phyloP scores from a whole-genome alignment of 2,888 invertebrate genomes.

The Eristalinus sepulchralis region DNA sequence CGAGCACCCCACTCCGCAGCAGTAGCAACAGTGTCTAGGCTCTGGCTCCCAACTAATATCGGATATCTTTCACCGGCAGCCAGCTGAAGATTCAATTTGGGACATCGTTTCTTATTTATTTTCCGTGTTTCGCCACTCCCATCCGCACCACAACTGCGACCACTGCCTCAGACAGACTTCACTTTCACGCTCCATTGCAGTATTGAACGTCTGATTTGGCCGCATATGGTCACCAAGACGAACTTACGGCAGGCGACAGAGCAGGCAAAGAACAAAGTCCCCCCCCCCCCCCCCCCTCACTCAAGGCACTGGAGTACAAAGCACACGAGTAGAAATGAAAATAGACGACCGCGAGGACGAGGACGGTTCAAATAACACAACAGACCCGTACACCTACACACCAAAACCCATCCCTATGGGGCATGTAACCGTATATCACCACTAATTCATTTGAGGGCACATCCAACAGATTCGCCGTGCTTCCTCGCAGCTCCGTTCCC shows the following conservation, averaged over 20 bases:
- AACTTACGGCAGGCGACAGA: neutral
- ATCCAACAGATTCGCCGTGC: constrained; percentile 47
- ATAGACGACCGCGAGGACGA: constrained; percentile 21
- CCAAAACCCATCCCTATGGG: constrained; percentile 22
- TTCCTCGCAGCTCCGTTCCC: constrained; percentile 7
- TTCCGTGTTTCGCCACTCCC: constrained; percentile 19
- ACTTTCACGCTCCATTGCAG: constrained; percentile 59
- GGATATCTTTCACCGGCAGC: constrained; percentile 33
- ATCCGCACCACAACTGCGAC: neutral
- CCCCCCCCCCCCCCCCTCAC: too few relatives aligned
- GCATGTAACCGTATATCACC: constrained; percentile 61
- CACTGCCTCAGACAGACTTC: neutral
- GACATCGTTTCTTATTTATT: constrained; percentile 57
- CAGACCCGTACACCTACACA: neutral
- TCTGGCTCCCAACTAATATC: constrained; percentile 5
- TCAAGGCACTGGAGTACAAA: neutral
- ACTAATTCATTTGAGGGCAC: constrained; percentile 63
- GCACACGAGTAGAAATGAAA: constrained; percentile 29
- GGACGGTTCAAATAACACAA: constrained; percentile 32
- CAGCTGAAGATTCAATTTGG: constrained; percentile 63
- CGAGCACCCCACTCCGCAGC: neutral
- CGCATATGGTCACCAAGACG: constrained; percentile 46
- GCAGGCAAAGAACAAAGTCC: constrained; percentile 3
- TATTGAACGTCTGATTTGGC: constrained; percentile 56
- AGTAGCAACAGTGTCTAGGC: constrained; percentile 20